Conservation (phyloP, 2,797 vertebrate species). For the Oryzias dopingdopingensis region DNA sequence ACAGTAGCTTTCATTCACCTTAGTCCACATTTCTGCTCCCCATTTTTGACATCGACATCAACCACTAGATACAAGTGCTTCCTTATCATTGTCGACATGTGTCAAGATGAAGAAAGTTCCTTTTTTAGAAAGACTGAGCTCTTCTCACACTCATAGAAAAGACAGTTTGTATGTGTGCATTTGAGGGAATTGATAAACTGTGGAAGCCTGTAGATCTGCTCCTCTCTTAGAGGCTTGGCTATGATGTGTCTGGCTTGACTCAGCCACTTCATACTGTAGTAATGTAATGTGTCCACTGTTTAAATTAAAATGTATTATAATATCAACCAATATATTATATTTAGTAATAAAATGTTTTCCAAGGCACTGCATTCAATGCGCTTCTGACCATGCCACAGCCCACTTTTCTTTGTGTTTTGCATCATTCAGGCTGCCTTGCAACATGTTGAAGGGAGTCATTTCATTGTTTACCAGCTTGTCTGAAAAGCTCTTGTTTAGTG, state of each 20-base stretch:
- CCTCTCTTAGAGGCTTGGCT: slow-evolving; percentile 11
- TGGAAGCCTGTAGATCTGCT: slow-evolving; percentile 15
- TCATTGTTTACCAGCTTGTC: too few species aligned
- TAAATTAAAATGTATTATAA: too few species aligned
- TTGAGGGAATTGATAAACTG: neutral
- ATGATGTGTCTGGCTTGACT: slow-evolving; percentile 29
- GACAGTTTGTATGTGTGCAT: slow-evolving; percentile 15
- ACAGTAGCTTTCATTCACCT: slow-evolving; percentile 63
- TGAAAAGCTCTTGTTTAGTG: too few species aligned
- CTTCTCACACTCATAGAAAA: slow-evolving; percentile 29
- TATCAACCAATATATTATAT: too few species aligned
- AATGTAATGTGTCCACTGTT: too few species aligned
- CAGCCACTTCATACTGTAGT: too few species aligned
- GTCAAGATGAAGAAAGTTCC: slow-evolving; percentile 62
- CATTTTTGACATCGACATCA: slow-evolving; percentile 41
- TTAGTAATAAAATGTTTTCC: too few species aligned
- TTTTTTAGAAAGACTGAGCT: slow-evolving; percentile 22
- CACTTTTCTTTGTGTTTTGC: too few species aligned
- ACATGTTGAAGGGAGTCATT: too few species aligned
- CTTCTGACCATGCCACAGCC: too few species aligned
- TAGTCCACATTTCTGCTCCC: slow-evolving; percentile 40
- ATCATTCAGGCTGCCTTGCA: too few species aligned
- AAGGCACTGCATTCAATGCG: too few species aligned
- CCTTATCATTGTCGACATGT: slow-evolving; percentile 65
- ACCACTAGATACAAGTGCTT: slow-evolving; percentile 73